Evolutionary conservation across 1,140 invertebrate genomes (phyloP).

Genomic region (Platyura marginata): DNA sequence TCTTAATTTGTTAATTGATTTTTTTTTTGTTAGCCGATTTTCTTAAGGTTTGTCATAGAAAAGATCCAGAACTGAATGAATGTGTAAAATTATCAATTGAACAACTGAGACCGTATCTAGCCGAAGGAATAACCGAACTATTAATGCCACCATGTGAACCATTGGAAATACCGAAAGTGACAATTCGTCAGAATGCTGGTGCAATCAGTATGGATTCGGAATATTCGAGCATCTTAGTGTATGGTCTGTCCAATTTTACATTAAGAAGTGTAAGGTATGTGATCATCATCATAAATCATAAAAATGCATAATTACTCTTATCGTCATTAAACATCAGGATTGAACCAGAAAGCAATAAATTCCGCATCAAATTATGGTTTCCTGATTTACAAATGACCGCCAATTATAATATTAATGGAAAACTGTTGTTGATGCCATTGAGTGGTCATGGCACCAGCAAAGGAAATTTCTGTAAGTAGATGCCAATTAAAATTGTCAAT

Average conservation of each 20-base stretch:
- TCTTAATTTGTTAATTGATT: neutral
- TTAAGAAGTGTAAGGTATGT: conserved; percentile 6
- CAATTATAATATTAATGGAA: conserved; percentile 35
- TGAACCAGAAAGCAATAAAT: conserved; percentile 29
- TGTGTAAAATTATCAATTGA: conserved; percentile 37
- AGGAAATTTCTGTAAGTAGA: conserved; percentile 33
- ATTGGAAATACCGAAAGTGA: conserved; percentile 30
- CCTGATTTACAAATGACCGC: conserved; percentile 31
- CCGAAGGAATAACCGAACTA: conserved; percentile 39
- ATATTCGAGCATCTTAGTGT: conserved; percentile 15
- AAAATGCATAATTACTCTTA: too few species aligned
- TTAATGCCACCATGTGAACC: conserved; percentile 39
- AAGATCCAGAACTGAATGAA: conserved; percentile 33
- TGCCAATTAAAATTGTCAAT: neutral
- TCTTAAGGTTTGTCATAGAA: conserved; percentile 40
- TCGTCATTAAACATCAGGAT: conserved; percentile 28
- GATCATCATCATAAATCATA: too few species aligned
- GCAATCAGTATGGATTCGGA: conserved; percentile 17
- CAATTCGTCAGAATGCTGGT: conserved; percentile 20
- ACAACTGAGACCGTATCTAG: conserved; percentile 27
- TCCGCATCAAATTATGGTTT: conserved; percentile 30
- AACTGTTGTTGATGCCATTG: conserved; percentile 41
- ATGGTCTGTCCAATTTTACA: conserved; percentile 15
- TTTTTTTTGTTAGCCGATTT: conserved; percentile 34
- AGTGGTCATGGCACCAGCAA: conserved; percentile 30